Percentiles rank a stretch among this genome's conserved stretches.
Conservation (phyloP, 92 coral and sea anemone genomes). For the Bergia puertoricense region DNA sequence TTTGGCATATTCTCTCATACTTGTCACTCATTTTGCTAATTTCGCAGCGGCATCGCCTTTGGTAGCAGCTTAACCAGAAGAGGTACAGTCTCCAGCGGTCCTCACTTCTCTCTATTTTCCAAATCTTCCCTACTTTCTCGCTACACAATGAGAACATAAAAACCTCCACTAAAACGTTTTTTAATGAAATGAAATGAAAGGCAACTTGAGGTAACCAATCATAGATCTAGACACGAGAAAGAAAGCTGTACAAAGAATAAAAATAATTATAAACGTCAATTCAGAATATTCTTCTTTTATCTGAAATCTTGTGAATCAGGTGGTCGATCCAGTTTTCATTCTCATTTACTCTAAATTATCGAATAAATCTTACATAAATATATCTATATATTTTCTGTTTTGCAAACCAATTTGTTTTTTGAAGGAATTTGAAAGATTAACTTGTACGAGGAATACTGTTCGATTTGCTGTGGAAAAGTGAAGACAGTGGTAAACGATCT, state of each 20-base stretch:
- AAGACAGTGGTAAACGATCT: too few species aligned
- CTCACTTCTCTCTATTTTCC: constrained; percentile 22
- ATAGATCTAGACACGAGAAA: background rate
- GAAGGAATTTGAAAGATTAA: too few species aligned
- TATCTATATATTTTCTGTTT: too few species aligned
- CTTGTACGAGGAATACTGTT: too few species aligned
- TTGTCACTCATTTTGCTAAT: constrained; percentile 42
- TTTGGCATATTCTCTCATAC: constrained; percentile 61
- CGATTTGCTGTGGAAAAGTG: too few species aligned
- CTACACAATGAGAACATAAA: background rate
- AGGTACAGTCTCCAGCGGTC: constrained; percentile 67
- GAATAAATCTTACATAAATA: too few species aligned
- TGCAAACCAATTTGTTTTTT: too few species aligned
- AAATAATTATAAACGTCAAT: too few species aligned
- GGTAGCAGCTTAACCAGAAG: constrained; percentile 72
- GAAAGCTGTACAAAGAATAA: background rate
- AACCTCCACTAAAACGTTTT: background rate
- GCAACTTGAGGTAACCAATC: background rate
- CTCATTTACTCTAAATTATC: too few species aligned
- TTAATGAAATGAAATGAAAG: background rate
- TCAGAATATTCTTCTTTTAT: too few species aligned
- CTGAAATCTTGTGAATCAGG: too few species aligned
- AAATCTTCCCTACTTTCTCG: constrained; percentile 25
- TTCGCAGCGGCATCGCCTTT: constrained; percentile 47
- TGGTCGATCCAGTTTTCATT: too few species aligned